A percentile compares a stretch with the other conserved stretches of the same genome.
Evolutionary conservation across 2,888 invertebrate genomes (phyloP).

Genomic region (Epirrhoe alternata): DNA sequence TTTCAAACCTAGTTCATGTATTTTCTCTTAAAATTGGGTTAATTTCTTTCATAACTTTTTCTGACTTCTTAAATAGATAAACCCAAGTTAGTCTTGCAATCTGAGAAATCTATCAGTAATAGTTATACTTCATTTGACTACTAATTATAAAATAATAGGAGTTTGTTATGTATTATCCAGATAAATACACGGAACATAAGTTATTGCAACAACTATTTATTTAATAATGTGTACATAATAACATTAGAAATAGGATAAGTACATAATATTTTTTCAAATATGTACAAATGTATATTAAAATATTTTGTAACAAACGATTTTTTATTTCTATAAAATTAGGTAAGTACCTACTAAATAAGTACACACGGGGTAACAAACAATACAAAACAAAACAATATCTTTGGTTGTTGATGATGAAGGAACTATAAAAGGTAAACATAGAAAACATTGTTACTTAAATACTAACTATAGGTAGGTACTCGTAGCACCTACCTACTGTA

Average conservation of each 20-base stretch:
- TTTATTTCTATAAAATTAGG: conserved; percentile 36
- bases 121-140: not conserved
- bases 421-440: conserved; percentile 1
- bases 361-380: not conserved
- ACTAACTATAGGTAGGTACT: too few species aligned
- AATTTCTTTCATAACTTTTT: not conserved
- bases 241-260: conserved; percentile 63
- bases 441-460: not conserved
- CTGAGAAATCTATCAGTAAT: not conserved
- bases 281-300: conserved; percentile 84
- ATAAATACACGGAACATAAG: conserved; percentile 63
- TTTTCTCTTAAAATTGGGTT: not conserved
- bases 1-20: conserved; percentile 19
- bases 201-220: conserved; percentile 79
- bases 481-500: too few species aligned
- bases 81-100: not conserved
- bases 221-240: conserved; percentile 76
- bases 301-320: conserved; percentile 53
- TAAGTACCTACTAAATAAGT: not conserved
- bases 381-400: conserved; percentile 3
- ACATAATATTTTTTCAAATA: conserved; percentile 71
- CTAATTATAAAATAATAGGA: not conserved
- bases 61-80: not conserved
- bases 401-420: conserved; percentile 12
- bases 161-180: conserved; percentile 51